Evolutionary conservation across 92 coral and sea anemone genomes (phyloP), one percentile per base, ranked within the genome.

Genomic region (Galaxea fascicularis): DNA sequence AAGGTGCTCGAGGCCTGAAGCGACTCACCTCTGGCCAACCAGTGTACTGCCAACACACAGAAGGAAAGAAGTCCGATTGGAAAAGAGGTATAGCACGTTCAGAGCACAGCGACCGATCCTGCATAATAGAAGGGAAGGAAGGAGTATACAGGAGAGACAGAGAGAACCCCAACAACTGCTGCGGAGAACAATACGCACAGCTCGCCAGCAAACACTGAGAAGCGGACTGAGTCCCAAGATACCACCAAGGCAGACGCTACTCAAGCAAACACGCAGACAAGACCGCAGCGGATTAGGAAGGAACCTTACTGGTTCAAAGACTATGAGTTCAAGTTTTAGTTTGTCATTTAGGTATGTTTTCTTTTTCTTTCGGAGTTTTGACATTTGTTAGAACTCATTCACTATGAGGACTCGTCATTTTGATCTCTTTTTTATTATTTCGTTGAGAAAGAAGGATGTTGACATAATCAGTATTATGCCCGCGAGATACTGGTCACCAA

Each of bases 61-160:
- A 85, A 30, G 30, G 31, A 63, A 63, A 28, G 31, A 65, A 47
- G 17, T 24, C 29, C 22, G 30, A 73, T 80, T 71, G 82, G 87
- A 71, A 71, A 28, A 83, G 70, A 83, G 72, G 82, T 18, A 66
- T 8, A 21, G 78, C 20, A 27, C 78, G 30, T n/a, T 8, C 76
- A 8, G 18, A 82, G 44, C 86, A 45, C 62, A 83, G 56, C 31
- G 58, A 83, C 22, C 28, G 74, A 56, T 45, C 79, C 49, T 70
- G 28, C 78, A 69, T 67, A 58, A 15, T 82, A 22, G 78, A 53
- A 17, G 79, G 88, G 29, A 51, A 63, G 21, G 68, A 73, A 18
- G 88, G 82, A 17, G 13, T 73, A 21, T 58, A 83, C 82, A 73
- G 81, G 68, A 53, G 82, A 74, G 74, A 83, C 88, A 52, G 51